Conservation (phyloP, 2,797 vertebrate species). For the Acestrorhynchus altus region DNA sequence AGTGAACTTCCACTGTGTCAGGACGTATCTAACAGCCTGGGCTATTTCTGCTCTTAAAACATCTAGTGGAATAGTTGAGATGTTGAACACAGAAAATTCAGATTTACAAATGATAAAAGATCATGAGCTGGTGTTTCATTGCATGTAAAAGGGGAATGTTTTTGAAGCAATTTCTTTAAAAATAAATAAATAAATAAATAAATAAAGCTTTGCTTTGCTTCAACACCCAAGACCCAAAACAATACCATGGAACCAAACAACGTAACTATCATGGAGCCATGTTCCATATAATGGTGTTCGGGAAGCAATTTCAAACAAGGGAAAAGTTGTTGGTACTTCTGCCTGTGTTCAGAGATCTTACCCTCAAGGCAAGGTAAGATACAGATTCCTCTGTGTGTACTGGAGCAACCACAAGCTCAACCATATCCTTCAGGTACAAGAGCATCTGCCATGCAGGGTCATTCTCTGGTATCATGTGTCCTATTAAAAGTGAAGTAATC, state of each 20-base stretch:
- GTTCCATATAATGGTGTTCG: slow-evolving; percentile 52
- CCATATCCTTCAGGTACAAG: neutral
- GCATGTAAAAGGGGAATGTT: too few species aligned
- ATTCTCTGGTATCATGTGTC: slow-evolving; percentile 37
- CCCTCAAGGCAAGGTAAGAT: neutral
- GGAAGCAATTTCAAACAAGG: slow-evolving; percentile 21
- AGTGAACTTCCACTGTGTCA: neutral
- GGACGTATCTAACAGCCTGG: slow-evolving; percentile 8
- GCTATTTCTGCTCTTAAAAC: slow-evolving; percentile 22
- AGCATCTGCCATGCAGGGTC: slow-evolving; percentile 20
- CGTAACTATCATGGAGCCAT: too few species aligned
- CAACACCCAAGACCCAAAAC: neutral
- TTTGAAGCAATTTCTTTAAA: slow-evolving; percentile 3
- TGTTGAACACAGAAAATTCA: neutral
- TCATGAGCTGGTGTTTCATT: slow-evolving; percentile 24
- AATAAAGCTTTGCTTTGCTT: too few species aligned
- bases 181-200: too few species aligned
- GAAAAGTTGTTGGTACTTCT: slow-evolving; percentile 6
- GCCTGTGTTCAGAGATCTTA: slow-evolving; percentile 15
- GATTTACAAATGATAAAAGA: slow-evolving; percentile 5
- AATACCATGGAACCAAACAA: slow-evolving; percentile 32
- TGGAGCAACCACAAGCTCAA: neutral
- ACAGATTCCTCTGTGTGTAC: neutral
- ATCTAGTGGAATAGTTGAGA: slow-evolving; percentile 15
- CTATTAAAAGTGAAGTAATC: slow-evolving; percentile 48